A percentile compares a stretch with the other conserved stretches of the same genome.
Conservation (phyloP, 2,888 invertebrate species). For the Sinelater perroti region DNA sequence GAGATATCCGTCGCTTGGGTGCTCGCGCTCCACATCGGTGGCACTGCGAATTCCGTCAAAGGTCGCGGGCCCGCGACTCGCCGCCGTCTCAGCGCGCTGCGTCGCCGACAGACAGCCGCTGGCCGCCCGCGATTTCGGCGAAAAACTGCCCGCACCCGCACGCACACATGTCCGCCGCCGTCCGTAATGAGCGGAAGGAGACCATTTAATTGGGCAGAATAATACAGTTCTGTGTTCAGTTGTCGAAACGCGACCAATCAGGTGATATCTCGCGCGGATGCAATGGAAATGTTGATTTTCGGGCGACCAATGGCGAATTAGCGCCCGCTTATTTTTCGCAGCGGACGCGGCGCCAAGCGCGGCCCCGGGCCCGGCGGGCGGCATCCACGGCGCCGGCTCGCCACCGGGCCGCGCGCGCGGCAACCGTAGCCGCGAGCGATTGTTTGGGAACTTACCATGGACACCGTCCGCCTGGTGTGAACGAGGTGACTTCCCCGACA, state of each 20-base stretch:
- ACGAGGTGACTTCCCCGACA: constrained; percentile 47
- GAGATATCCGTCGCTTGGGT: constrained; percentile 64
- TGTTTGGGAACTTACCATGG: constrained; percentile 59
- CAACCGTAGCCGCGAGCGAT: constrained; percentile 47
- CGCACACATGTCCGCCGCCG: constrained; percentile 48
- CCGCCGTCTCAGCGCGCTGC: constrained; percentile 48
- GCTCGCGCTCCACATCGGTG: constrained; percentile 59
- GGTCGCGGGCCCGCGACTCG: constrained; percentile 51
- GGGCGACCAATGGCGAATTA: constrained; percentile 57
- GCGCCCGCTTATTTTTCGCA: constrained; percentile 34
- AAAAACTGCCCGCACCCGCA: constrained; percentile 29
- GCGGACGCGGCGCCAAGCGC: neutral
- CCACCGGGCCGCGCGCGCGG: constrained; percentile 22
- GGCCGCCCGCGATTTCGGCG: constrained; percentile 25
- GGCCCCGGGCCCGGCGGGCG: too few species aligned
- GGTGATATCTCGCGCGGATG: constrained; percentile 60
- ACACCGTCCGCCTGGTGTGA: constrained; percentile 56
- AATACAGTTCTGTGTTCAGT: constrained; percentile 62
- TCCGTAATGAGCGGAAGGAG: constrained; percentile 55
- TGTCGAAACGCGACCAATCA: constrained; percentile 63
- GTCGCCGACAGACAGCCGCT: constrained; percentile 36
- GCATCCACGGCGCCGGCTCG: neutral
- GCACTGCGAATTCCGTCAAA: constrained; percentile 54
- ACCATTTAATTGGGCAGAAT: constrained; percentile 63
- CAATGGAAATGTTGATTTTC: constrained; percentile 62